Evolutionary conservation across 2,888 invertebrate genomes (phyloP), one percentile per base, ranked within the genome.

Genomic region (Norana najaformis): DNA sequence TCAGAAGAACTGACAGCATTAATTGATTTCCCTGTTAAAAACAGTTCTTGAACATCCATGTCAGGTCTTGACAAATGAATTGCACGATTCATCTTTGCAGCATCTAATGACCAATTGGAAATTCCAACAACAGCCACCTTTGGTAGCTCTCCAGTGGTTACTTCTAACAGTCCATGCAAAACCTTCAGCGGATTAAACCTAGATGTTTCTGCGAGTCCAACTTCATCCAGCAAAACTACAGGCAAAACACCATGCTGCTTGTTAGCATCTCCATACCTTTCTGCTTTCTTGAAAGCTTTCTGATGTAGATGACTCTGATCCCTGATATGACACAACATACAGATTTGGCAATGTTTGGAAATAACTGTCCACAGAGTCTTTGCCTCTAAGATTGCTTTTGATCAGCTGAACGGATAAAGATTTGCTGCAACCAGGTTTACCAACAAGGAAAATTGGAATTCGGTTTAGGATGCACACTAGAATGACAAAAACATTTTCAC

Each of bases 41-140:
- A 85, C 2, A 85, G 37, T 16, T 85, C 85, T 37, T 16, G 85
- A 85, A 23, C 85, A 16, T 85, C 85, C 85, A 85, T 85, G 85
- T 85, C 85, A 23, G 85, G 85, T 30, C 85, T 35, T 85, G 85
- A 85, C 36, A 85, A 85, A 16, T 85, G 37, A 36, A 85, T 85
- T 85, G 85, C 85, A 23, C 85, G 85, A 16, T 85, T 85, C 85
- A 85, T 85, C 85, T 85, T 85, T 85, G 85, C 85, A 36, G 85
- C 85, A 85, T 85, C 85, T 23, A 85, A 30, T 85, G 85, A 35
- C 85, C 85, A 85, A 14, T 85, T 85, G 0, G 85, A 85, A 85
- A 85, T 85, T 85, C 85, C 85, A 18, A 85, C 85, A 85, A 85
- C 85, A 36, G 85, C 85, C 36, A 85, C 85, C 6, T 37, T 36